Percentiles rank a stretch among this genome's conserved stretches.
Conservation (phyloP, 2,113 vertebrate species). For the Polypterus bichir region DNA sequence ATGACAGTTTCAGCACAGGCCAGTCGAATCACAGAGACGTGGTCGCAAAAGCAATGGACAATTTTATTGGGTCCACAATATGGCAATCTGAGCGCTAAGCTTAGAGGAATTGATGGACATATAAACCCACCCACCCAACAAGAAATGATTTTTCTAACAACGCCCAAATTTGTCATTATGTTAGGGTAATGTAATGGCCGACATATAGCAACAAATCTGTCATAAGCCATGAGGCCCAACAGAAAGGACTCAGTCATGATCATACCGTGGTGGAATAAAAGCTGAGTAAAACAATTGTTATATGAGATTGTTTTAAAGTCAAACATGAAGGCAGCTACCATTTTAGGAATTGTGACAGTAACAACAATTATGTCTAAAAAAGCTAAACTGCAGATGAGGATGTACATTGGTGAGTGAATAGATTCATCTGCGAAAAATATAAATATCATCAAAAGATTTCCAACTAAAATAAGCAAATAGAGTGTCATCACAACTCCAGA, state of each 20-base stretch:
- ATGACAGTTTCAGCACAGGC: not conserved
- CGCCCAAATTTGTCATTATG: constrained; percentile 26
- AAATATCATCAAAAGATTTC: not conserved
- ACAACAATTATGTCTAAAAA: not conserved
- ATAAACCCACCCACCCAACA: constrained; percentile 30
- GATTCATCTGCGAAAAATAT: not conserved
- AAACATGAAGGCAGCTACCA: constrained; percentile 25
- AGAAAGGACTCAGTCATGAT: constrained; percentile 28
- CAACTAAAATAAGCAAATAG: not conserved
- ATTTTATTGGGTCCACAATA: constrained; percentile 1
- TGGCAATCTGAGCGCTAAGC: constrained; percentile 25
- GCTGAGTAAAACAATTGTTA: constrained; percentile 28
- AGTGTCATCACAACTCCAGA: not conserved
- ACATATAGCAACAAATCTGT: constrained; percentile 33
- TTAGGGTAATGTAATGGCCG: constrained; percentile 25
- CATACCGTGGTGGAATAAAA: constrained; percentile 34
- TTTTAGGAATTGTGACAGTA: constrained; percentile 26
- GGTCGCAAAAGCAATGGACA: not conserved
- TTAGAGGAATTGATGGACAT: constrained; percentile 24
- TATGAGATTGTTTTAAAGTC: constrained; percentile 24
- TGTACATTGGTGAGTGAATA: not conserved
- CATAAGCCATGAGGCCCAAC: constrained; percentile 34
- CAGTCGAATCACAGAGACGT: not conserved
- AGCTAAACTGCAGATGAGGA: not conserved
- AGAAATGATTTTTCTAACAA: constrained; percentile 17